Percentiles rank a stretch among this genome's conserved stretches.
Conservation (phyloP, 1,140 invertebrate genomes). For the Cyclargus thomasi region DNA sequence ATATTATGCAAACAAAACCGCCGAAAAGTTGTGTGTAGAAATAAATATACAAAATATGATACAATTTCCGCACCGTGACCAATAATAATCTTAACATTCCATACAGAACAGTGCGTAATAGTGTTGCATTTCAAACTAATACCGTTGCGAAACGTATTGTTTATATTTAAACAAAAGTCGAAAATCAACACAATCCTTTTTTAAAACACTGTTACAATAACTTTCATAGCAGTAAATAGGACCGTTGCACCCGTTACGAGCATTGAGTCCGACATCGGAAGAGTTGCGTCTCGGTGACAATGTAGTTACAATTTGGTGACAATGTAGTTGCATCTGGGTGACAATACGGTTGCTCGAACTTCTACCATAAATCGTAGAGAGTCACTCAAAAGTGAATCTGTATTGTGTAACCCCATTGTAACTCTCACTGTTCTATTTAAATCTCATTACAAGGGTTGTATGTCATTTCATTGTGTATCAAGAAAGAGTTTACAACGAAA, state of each 20-base stretch:
- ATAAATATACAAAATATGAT: not conserved
- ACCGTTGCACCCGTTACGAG: slow-evolving; percentile 4
- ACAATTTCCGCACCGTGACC: not conserved
- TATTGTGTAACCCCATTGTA: slow-evolving; percentile 39
- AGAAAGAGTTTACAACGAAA: not conserved
- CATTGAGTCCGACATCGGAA: not conserved
- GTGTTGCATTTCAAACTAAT: not conserved
- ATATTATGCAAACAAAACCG: too few relatives aligned
- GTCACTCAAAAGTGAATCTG: slow-evolving; percentile 46
- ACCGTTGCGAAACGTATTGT: not conserved
- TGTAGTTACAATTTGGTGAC: not conserved
- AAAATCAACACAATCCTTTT: slow-evolving; percentile 7
- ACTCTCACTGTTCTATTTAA: slow-evolving; percentile 57
- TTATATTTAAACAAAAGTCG: not conserved
- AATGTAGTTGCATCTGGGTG: not conserved
- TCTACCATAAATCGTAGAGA: slow-evolving; percentile 61
- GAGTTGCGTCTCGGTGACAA: not conserved
- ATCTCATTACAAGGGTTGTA: slow-evolving; percentile 13
- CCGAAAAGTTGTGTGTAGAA: not conserved
- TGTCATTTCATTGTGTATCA: not conserved
- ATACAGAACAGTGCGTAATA: not conserved
- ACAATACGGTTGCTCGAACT: slow-evolving; percentile 36
- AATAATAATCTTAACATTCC: not conserved
- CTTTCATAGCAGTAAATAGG: slow-evolving; percentile 3
- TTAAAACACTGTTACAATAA: not conserved